Evolutionary conservation across 1,140 invertebrate genomes (phyloP).

Genomic region (Pseudomyrmex cubaensis): DNA sequence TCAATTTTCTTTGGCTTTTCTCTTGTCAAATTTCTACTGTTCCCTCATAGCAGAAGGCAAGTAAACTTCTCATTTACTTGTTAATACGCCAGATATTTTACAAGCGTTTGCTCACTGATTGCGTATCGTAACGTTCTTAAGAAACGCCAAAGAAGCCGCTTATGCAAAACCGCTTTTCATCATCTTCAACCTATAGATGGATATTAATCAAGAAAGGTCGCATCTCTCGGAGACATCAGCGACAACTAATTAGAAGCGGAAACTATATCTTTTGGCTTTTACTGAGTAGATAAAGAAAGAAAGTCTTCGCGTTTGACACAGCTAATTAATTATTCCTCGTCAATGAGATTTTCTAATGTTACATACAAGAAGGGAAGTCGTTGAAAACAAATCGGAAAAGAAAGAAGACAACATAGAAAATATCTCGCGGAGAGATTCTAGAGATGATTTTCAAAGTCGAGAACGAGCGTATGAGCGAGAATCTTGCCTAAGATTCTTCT

Average conservation of each 20-base stretch:
- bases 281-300: background rate
- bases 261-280: slow-evolving; percentile 18
- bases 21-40: too few species aligned
- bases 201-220: slow-evolving; percentile 77
- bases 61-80: background rate
- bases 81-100: background rate
- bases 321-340: slow-evolving; percentile 65
- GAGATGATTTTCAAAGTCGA: slow-evolving; percentile 45
- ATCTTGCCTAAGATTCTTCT: background rate
- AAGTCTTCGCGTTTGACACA: slow-evolving; percentile 10
- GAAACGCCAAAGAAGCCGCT: background rate
- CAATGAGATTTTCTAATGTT: slow-evolving; percentile 45
- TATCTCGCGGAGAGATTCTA: background rate
- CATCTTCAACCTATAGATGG: slow-evolving; percentile 29
- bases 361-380: background rate
- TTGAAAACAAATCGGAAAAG: background rate
- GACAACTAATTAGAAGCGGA: slow-evolving; percentile 61
- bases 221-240: slow-evolving; percentile 43
- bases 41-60: background rate
- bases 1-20: background rate
- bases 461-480: slow-evolving; percentile 5
- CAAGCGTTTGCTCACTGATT: slow-evolving; percentile 41
- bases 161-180: slow-evolving; percentile 11
- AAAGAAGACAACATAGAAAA: slow-evolving; percentile 3
- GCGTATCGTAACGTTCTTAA: slow-evolving; percentile 28